These are phyloP conservation scores for Lamellibrachia columna DNA, from an alignment of 2,888 invertebrate species.

Conservation along the genomic window DNA sequence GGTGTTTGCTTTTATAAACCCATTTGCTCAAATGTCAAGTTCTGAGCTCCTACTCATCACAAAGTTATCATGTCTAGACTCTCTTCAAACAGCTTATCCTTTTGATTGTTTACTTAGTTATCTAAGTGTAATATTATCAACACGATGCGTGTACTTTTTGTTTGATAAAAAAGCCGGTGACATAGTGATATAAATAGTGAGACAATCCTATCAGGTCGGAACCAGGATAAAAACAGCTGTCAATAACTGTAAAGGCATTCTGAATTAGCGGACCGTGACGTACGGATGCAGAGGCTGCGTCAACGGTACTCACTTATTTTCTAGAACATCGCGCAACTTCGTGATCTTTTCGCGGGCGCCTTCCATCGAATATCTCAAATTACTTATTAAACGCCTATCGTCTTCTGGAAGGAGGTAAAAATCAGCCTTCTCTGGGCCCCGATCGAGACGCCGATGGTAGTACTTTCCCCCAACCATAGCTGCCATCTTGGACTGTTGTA, in stretches of 20 bases:
- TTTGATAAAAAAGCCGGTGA: background rate
- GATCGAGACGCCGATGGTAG: background rate
- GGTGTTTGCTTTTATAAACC: background rate
- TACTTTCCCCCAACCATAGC: constrained; percentile 2
- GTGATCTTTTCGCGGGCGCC: background rate
- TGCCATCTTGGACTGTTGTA: background rate
- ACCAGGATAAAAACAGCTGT: background rate
- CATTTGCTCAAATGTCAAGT: background rate
- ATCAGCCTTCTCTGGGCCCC: constrained; percentile 1
- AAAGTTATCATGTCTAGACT: background rate
- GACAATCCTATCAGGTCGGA: background rate
- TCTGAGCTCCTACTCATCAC: background rate
- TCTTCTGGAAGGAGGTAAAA: constrained; percentile 7
- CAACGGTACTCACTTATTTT: background rate
- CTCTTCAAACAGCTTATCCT: background rate
- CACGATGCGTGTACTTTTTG: background rate
- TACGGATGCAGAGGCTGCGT: too few relatives aligned
- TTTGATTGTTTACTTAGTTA: background rate
- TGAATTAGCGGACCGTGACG: background rate
- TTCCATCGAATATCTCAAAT: constrained; percentile 4
- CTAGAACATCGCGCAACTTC: constrained; percentile 1
- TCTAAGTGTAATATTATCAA: background rate
- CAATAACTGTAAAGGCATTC: background rate
- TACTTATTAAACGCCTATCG: background rate
- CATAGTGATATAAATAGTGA: background rate